phyloP scores from a whole-genome alignment of 2,888 invertebrate species.

The Myopa testacea region DNA sequence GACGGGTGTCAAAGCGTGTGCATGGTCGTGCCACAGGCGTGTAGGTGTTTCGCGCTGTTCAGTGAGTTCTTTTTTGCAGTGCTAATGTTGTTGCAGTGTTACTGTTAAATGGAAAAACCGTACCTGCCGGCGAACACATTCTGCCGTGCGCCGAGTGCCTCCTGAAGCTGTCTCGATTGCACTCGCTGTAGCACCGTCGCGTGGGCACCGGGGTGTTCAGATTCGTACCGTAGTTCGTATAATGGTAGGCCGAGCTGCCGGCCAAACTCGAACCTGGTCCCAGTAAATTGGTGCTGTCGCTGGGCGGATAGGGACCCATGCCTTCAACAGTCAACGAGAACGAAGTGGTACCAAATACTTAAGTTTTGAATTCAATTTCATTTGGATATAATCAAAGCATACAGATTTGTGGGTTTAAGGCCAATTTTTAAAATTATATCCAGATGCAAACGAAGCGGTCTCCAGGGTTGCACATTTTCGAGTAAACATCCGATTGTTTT shows the following conservation, averaged over 20 bases:
- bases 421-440: slow-evolving; percentile 41
- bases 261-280: slow-evolving; percentile 65
- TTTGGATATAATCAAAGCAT: slow-evolving; percentile 44
- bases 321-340: slow-evolving; percentile 70
- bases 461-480: slow-evolving; percentile 40
- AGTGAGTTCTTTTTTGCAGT: background rate
- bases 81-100: slow-evolving; percentile 39
- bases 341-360: slow-evolving; percentile 69
- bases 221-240: slow-evolving; percentile 69
- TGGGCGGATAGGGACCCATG: slow-evolving; percentile 69
- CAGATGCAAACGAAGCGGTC: slow-evolving; percentile 54
- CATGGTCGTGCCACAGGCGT: slow-evolving; percentile 10
- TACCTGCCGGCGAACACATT: slow-evolving; percentile 66
- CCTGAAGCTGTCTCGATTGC: slow-evolving; percentile 67
- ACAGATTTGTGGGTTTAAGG: slow-evolving; percentile 43
- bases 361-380: slow-evolving; percentile 49
- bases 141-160: slow-evolving; percentile 69
- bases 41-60: background rate
- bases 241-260: slow-evolving; percentile 58
- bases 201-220: slow-evolving; percentile 67
- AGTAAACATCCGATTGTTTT: slow-evolving; percentile 37
- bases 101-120: slow-evolving; percentile 38
- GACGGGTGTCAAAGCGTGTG: too few species aligned
- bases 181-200: slow-evolving; percentile 67
- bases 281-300: slow-evolving; percentile 69